phyloP scores from a whole-genome alignment of 1,140 invertebrate genomes.

The Bombus consobrinus region DNA sequence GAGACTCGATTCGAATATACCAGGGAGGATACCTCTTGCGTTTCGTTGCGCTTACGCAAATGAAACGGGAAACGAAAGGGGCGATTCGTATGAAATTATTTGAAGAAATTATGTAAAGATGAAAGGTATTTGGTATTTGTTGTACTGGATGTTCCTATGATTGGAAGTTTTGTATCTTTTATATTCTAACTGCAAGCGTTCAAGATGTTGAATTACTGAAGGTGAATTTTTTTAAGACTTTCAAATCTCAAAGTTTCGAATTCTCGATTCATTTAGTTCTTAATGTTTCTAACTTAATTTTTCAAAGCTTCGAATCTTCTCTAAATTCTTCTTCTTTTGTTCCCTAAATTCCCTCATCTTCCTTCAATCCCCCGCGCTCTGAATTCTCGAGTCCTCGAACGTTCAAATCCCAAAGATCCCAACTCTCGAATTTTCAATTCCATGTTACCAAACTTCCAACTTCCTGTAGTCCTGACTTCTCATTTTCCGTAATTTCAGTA shows the following conservation, averaged over 20 bases:
- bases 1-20: slow-evolving; percentile 38
- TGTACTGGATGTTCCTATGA: not conserved
- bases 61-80: slow-evolving; percentile 7
- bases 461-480: not conserved
- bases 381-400: not conserved
- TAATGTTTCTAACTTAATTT: no score
- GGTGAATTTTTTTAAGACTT: not conserved
- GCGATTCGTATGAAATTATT: slow-evolving; percentile 7
- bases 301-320: not conserved
- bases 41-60: not conserved
- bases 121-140: not conserved
- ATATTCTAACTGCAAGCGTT: not conserved
- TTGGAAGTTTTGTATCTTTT: no score
- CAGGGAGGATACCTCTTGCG: slow-evolving; percentile 11
- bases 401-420: not conserved
- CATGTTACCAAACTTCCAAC: not conserved
- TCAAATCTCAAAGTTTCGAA: not conserved
- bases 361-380: no score
- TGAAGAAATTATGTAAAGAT: not conserved
- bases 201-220: not conserved
- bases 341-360: not conserved
- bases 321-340: no score
- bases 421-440: not conserved
- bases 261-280: no score
- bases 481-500: no score